Evolutionary conservation across 2,888 invertebrate genomes (phyloP).

Genomic region (Trissolcus brochymenae): DNA sequence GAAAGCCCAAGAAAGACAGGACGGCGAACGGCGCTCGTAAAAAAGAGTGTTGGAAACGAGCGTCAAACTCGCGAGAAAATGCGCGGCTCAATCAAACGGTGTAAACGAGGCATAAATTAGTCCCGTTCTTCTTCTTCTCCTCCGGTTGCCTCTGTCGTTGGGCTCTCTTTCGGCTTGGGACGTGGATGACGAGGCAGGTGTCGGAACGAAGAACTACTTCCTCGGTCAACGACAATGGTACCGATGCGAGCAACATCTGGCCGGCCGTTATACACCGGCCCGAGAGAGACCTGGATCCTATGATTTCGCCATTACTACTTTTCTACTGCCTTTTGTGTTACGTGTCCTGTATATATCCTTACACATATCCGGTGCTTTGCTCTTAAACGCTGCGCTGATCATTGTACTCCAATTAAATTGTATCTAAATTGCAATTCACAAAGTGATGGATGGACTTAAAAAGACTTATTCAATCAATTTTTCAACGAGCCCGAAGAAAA

Average conservation of each 20-base stretch:
- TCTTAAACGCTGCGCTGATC: conserved; percentile 33
- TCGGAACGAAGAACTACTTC: conserved; percentile 67
- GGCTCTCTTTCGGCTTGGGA: conserved; percentile 32
- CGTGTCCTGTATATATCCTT: conserved; percentile 41
- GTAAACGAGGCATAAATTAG: conserved; percentile 65
- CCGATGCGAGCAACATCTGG: conserved; percentile 67
- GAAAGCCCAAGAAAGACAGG: conserved; percentile 29
- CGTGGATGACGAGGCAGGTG: conserved; percentile 72
- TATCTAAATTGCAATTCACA: conserved; percentile 29
- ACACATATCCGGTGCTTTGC: conserved; percentile 42
- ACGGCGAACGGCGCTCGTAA: conserved; percentile 48
- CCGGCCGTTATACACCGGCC: conserved; percentile 66
- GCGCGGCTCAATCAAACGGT: conserved; percentile 60
- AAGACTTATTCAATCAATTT: conserved; percentile 8
- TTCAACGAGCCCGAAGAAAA: conserved; percentile 3
- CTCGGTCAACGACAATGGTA: conserved; percentile 62
- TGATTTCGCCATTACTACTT: conserved; percentile 67
- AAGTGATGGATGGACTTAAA: conserved; percentile 23
- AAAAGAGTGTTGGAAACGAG: conserved; percentile 41
- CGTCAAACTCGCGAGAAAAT: conserved; percentile 52
- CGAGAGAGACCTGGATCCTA: conserved; percentile 61
- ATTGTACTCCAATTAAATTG: conserved; percentile 42
- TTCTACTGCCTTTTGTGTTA: conserved; percentile 57
- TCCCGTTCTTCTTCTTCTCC: conserved; percentile 48
- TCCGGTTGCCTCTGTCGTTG: conserved; percentile 26